Percentiles rank a stretch among this genome's conserved stretches.
phyloP scores from a whole-genome alignment of 2,888 invertebrate species.

The Ferdinandea cuprea region DNA sequence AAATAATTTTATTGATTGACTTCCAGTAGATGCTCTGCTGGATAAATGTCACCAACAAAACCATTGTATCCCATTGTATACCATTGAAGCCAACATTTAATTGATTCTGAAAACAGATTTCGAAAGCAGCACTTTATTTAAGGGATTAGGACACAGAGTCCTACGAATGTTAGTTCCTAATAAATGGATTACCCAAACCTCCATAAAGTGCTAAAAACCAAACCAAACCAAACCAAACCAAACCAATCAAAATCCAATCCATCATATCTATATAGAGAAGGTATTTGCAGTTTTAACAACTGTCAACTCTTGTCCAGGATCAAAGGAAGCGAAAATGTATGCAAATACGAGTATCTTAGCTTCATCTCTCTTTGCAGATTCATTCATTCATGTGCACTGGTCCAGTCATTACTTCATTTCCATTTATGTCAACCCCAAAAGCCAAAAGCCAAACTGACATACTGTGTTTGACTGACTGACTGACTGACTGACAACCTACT shows the following conservation, averaged over 20 bases:
- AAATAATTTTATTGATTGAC: not conserved
- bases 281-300: conserved; percentile 19
- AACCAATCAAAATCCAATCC: conserved; percentile 52
- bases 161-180: not conserved
- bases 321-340: conserved; percentile 32
- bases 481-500: not conserved
- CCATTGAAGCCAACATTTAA: conserved; percentile 1
- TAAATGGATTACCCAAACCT: conserved; percentile 34
- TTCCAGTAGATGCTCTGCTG: not conserved
- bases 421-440: conserved; percentile 27
- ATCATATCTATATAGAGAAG: conserved; percentile 19
- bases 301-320: not conserved
- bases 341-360: conserved; percentile 3
- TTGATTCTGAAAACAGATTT: conserved; percentile 24
- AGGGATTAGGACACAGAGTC: not conserved
- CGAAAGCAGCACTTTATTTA: not conserved
- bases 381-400: conserved; percentile 8
- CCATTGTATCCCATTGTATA: too few species aligned
- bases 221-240: conserved; percentile 53
- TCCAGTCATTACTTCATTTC: conserved; percentile 24
- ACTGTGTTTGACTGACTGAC: conserved; percentile 12
- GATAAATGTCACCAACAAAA: not conserved
- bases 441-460: not conserved
- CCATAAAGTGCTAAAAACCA: not conserved
- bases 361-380: not conserved